A percentile compares a stretch with the other conserved stretches of the same genome.
phyloP scores from a whole-genome alignment of 2,113 vertebrate species.

The Beaufortia kweichowensis region DNA sequence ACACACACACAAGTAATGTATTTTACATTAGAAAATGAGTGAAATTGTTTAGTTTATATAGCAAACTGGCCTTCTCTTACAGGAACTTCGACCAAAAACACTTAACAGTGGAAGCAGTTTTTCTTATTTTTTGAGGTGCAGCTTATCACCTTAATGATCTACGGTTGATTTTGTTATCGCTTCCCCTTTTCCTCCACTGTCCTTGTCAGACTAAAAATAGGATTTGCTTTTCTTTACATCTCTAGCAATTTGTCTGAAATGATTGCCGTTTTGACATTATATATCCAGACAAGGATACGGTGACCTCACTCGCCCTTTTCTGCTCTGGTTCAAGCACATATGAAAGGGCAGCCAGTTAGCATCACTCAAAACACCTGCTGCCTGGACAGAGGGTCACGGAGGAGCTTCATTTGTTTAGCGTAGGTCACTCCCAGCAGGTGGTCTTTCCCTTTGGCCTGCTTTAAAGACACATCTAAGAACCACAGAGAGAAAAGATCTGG shows the following conservation, averaged over 20 bases:
- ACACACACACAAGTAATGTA: no score
- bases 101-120: neutral
- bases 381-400: neutral
- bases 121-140: slow-evolving; percentile 3
- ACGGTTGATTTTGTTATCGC: slow-evolving; percentile 34
- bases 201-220: slow-evolving; percentile 24
- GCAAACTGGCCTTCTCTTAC: neutral
- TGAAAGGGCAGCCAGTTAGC: slow-evolving; percentile 14
- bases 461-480: neutral
- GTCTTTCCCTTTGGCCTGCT: neutral
- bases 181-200: slow-evolving; percentile 28
- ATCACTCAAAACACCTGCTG: slow-evolving; percentile 21
- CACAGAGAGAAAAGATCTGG: neutral
- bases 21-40: no score
- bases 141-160: slow-evolving; percentile 51
- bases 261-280: slow-evolving; percentile 41
- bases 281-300: slow-evolving; percentile 31
- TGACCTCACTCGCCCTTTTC: slow-evolving; percentile 21
- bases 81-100: neutral
- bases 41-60: neutral
- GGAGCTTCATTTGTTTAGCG: slow-evolving; percentile 18
- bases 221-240: slow-evolving; percentile 16
- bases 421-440: neutral
- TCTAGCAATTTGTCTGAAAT: slow-evolving; percentile 22
- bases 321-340: slow-evolving; percentile 14